Conservation (phyloP, 2,113 vertebrate species). For the Elephas maximus region DNA sequence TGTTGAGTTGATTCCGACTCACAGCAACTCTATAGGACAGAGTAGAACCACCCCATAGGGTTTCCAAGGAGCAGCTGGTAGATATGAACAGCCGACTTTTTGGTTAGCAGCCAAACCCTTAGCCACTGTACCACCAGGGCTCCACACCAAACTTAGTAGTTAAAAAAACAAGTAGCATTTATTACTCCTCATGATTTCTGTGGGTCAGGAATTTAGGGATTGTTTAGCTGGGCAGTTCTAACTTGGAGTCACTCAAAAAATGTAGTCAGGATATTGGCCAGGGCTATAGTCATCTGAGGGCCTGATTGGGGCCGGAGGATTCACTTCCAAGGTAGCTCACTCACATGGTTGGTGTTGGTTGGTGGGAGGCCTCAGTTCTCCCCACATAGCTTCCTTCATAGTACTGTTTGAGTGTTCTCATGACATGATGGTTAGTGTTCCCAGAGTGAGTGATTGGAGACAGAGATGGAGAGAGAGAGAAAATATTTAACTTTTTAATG, state of each 20-base stretch:
- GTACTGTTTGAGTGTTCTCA: background rate
- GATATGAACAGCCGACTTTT: no score
- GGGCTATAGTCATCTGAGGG: background rate
- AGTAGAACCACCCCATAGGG: no score
- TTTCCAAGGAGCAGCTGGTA: no score
- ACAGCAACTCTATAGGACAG: no score
- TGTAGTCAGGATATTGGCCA: background rate
- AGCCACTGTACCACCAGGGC: no score
- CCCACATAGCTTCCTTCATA: background rate
- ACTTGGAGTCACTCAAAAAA: background rate
- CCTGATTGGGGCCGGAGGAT: background rate
- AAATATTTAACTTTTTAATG: background rate
- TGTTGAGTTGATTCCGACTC: no score
- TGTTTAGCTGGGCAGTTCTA: background rate
- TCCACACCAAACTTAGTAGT: no score
- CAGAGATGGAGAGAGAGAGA: background rate
- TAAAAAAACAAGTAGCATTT: conserved; percentile 11
- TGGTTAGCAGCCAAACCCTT: no score
- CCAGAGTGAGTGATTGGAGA: background rate
- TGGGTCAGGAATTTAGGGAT: background rate
- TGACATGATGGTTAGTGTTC: background rate
- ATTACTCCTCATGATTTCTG: background rate
- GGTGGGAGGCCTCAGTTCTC: background rate
- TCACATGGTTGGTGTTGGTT: background rate
- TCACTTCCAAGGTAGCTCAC: background rate